phyloP scores from a whole-genome alignment of 2,797 vertebrate genomes.

The Labeo calbasu region DNA sequence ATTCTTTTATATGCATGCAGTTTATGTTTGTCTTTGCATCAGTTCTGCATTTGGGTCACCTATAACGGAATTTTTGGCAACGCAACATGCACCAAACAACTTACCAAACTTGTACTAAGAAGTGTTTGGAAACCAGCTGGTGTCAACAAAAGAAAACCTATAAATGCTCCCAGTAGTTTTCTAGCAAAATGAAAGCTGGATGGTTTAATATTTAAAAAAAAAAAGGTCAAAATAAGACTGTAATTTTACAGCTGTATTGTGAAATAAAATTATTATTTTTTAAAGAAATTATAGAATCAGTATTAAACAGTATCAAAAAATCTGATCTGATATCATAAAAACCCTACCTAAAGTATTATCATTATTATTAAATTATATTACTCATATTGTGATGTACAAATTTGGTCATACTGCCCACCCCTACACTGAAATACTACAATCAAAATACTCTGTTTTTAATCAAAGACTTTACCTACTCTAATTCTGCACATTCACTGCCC shows the following conservation, averaged over 20 bases:
- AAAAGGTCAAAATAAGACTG: not conserved
- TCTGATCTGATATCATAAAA: no score
- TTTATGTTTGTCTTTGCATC: not conserved
- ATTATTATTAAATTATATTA: no score
- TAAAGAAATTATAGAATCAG: not conserved
- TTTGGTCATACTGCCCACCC: no score
- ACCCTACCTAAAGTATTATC: no score
- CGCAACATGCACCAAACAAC: not conserved
- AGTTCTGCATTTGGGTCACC: not conserved
- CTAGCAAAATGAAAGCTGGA: not conserved
- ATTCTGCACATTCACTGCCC: slow-evolving; percentile 28
- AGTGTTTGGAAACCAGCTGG: not conserved
- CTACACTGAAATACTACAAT: no score
- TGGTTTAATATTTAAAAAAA: not conserved
- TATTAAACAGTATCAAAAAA: no score
- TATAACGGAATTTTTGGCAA: not conserved
- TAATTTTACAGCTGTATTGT: not conserved
- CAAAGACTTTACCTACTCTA: slow-evolving; percentile 14
- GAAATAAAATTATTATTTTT: not conserved
- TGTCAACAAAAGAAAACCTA: not conserved
- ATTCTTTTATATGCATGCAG: not conserved
- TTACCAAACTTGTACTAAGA: not conserved
- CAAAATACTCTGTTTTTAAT: not conserved
- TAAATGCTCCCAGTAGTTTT: not conserved
- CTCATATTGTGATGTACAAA: no score